Evolutionary conservation across 2,888 invertebrate genomes (phyloP), one percentile per base, ranked within the genome.

Genomic region (Eilema caniola): DNA sequence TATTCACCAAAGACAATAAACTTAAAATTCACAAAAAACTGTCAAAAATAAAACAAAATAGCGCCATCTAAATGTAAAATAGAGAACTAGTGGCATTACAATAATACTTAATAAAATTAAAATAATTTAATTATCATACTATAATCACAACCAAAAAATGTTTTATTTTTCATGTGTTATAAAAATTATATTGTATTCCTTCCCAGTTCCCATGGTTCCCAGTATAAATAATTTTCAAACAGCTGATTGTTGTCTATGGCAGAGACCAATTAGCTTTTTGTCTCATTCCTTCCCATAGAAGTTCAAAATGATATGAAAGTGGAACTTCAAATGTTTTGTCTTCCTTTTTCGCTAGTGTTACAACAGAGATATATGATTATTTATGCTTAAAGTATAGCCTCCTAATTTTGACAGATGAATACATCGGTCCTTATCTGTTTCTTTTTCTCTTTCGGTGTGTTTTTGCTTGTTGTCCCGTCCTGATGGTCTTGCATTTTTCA

Each of bases 391-490:
- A 62, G 3, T 79, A 7, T 70, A 20, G 53, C 37, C 62, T 67
- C 14, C 61, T 66, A 16, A 70, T 16, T 14, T 8, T 28, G 20
- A 25, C 28, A 53, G n/a, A 70, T 64, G 65, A 57, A 71, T 73
- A 20, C 66, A 11, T 75, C 75, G 71, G 67, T 86, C 83, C 75
- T 81, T 87, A 76, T 82, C 53, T 69, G 41, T 82, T 76, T 81
- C 78, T 75, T 76, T 71, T 75, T 79, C 74, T 72, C 76, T 73
- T 85, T 86, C 84, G 85, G 84, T 83, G 81, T 91, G 90, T 92
- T 92, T 90, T 92, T 88, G 89, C 87, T 91, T 90, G 90, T 90
- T 90, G 88, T 89, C 89, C 87, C 86, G 88, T 89, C 83, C 77
- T 82, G 87, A 89, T 89, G 88, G 90, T 87, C 83, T 88, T 90